phyloP scores from a whole-genome alignment of 2,113 vertebrate genomes.

The Brachypodius melanocephalos region DNA sequence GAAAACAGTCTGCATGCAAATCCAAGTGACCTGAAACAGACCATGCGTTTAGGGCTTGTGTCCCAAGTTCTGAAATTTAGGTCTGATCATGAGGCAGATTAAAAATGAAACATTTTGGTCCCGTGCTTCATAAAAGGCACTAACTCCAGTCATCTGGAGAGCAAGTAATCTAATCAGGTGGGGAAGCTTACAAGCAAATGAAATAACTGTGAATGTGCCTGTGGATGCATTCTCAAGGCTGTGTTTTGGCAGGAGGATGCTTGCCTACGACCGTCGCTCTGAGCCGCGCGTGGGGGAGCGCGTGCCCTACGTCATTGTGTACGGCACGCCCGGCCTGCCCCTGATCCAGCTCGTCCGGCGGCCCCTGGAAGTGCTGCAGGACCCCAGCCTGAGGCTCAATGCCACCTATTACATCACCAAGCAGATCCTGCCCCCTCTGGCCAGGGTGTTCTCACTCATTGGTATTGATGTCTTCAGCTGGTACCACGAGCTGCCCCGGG shows the following conservation, averaged over 20 bases:
- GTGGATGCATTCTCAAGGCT: background rate
- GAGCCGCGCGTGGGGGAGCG: conserved; percentile 93
- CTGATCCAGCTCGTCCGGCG: conserved; percentile 93
- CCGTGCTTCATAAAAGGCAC: background rate
- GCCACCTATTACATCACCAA: conserved; percentile 94
- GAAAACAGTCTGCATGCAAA: background rate
- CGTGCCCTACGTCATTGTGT: conserved; percentile 94
- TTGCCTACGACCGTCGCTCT: conserved; percentile 86
- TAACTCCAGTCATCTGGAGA: background rate
- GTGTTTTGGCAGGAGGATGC: conserved; percentile 82
- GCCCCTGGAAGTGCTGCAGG: conserved; percentile 89
- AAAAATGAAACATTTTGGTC: background rate
- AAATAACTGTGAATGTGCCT: background rate
- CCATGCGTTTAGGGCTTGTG: fast-evolving
- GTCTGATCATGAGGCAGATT: background rate
- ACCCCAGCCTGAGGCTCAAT: conserved; percentile 86
- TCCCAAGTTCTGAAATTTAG: background rate
- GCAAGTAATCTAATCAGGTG: conserved; percentile 44
- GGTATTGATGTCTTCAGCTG: conserved; percentile 94
- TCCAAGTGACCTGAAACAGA: background rate
- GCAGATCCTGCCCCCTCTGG: conserved; percentile 93
- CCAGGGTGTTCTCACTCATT: conserved; percentile 90
- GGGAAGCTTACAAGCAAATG: background rate
- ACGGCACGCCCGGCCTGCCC: conserved; percentile 87
- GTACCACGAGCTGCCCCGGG: conserved; percentile 94